Evolutionary conservation across 2,888 invertebrate genomes (phyloP).

Genomic region (Leptopilina myrica): DNA sequence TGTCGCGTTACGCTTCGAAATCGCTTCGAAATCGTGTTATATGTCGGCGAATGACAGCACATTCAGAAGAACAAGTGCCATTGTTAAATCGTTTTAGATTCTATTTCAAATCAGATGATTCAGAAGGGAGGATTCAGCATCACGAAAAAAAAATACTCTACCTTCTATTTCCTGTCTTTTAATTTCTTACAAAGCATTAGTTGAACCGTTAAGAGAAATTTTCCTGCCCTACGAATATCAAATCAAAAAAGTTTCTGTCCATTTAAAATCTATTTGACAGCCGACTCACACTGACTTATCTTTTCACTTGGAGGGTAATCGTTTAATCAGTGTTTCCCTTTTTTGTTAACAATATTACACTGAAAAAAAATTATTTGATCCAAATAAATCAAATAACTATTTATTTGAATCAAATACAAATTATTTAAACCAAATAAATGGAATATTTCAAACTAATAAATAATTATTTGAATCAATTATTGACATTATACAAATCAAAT

Average conservation of each 20-base stretch:
- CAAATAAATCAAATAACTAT: no score
- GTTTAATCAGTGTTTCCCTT: not conserved
- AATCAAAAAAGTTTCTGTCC: not conserved
- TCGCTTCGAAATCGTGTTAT: constrained; percentile 51
- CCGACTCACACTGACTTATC: not conserved
- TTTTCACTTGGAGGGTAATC: not conserved
- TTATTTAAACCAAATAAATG: no score
- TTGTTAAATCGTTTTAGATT: constrained; percentile 65
- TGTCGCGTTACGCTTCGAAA: constrained; percentile 59
- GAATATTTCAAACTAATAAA: no score
- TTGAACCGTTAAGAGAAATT: not conserved
- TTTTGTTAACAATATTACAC: not conserved
- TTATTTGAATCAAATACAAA: no score
- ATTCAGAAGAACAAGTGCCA: constrained; percentile 70
- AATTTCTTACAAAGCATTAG: constrained; percentile 21
- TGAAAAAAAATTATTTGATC: no score
- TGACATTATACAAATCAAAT: no score
- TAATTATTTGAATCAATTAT: no score
- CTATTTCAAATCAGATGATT: constrained; percentile 51
- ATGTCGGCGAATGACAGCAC: constrained; percentile 52
- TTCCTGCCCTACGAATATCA: not conserved
- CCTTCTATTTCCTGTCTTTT: constrained; percentile 21
- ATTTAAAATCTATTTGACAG: constrained; percentile 3
- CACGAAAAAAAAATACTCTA: constrained; percentile 19
- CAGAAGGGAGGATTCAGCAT: constrained; percentile 54